Conservation (phyloP, 2,113 vertebrate genomes). For the Tyrannus savana region DNA sequence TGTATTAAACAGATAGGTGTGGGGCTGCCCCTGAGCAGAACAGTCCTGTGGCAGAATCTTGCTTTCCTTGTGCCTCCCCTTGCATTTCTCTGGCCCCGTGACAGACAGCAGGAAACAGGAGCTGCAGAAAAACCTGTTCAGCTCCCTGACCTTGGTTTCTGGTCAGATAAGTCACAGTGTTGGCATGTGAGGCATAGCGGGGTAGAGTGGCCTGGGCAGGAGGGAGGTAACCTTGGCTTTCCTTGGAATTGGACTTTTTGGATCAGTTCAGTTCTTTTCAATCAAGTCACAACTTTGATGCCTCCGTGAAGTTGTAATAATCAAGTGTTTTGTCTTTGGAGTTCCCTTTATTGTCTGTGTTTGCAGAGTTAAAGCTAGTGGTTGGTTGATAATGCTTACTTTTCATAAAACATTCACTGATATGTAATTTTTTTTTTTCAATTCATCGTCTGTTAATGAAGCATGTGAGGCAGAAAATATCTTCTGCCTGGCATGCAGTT, state of each 20-base stretch:
- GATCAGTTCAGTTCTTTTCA: background rate
- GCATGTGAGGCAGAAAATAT: background rate
- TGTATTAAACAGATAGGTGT: background rate
- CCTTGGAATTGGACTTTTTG: background rate
- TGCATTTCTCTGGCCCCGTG: accelerated
- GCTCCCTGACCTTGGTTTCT: background rate
- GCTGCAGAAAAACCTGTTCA: background rate
- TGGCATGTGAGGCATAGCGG: background rate
- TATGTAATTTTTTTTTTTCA: background rate
- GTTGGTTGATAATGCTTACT: background rate
- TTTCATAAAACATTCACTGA: background rate
- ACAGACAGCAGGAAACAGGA: background rate
- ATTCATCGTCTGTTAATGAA: background rate
- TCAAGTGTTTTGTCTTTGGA: background rate
- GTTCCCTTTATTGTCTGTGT: background rate
- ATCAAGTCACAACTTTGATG: background rate
- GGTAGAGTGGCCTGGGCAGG: background rate
- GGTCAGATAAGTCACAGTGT: background rate
- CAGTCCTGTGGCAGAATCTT: background rate
- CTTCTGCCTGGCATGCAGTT: background rate
- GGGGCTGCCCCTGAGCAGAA: background rate
- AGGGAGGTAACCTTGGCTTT: background rate
- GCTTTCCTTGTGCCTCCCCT: background rate
- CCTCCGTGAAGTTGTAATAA: background rate
- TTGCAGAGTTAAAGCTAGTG: background rate